Conservation (phyloP, 2,888 invertebrate genomes). For the Synanthedon tipuliformis region DNA sequence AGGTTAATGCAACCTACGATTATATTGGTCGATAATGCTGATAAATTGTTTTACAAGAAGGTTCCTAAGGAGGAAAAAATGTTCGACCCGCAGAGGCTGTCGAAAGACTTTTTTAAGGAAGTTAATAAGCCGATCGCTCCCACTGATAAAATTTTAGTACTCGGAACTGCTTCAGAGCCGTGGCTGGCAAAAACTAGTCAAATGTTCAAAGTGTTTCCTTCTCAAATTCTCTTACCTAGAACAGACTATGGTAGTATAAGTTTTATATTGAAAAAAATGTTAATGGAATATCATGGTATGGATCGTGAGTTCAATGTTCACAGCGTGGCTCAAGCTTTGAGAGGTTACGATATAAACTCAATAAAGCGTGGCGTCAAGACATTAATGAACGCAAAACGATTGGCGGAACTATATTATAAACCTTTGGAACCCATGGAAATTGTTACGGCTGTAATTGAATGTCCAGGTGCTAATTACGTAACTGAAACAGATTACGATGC, state of each 20-base stretch:
- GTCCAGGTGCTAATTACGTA: conserved; percentile 32
- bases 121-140: conserved; percentile 75
- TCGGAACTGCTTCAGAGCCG: conserved; percentile 77
- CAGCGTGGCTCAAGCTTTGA: conserved; percentile 62
- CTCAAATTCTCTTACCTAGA: conserved; percentile 63
- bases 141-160: conserved; percentile 75
- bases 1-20: conserved; percentile 78
- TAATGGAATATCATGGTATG: conserved; percentile 72
- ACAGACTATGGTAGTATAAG: conserved; percentile 73
- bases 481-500: conserved; percentile 53
- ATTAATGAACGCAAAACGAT: conserved; percentile 55
- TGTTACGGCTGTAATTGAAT: conserved; percentile 45
- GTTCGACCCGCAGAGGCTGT: conserved; percentile 76
- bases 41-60: conserved; percentile 77
- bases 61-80: conserved; percentile 73
- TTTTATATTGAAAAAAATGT: conserved; percentile 58
- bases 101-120: conserved; percentile 74
- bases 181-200: conserved; percentile 65
- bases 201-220: conserved; percentile 71
- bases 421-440: conserved; percentile 68
- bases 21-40: conserved; percentile 76
- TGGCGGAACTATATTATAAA: conserved; percentile 59
- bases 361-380: conserved; percentile 51
- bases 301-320: conserved; percentile 71
- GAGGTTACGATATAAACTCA: conserved; percentile 64